Base-by-base conservation (phyloP, 2,888 invertebrate genomes). In the Drosophila pseudotalamancana region DNA sequence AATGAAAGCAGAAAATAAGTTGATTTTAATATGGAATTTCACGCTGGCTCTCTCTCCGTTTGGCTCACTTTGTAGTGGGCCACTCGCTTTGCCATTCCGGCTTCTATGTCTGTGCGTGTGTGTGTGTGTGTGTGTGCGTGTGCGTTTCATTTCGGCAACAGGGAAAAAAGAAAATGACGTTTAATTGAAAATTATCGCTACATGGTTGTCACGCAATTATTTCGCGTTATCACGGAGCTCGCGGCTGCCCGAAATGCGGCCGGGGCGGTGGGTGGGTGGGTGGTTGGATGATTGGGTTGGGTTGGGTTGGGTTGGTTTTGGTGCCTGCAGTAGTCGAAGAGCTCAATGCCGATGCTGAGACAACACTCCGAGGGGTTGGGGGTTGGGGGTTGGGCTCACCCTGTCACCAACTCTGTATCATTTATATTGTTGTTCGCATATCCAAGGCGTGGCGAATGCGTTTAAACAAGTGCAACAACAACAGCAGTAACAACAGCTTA, bases 201-300 rank as follows among this genome's bases (percentile, higher is more conserved):
- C 88, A 90, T 90, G 90, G 90, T 90, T 90, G 90, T 90, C 90
- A 90, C 89, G 90, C 90, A 90, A 90, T 90, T 89, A 88, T 85
- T 88, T 90, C 87, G 76, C 87, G 88, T 89, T 85, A 85, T 88
- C 84, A 87, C 87, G 83, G 60, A 69, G 32, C 68, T 62, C n/a
- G 53, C 57, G 35, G 61, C 35, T 6, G 60, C 14, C 32, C 23
- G 34, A 16, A 4, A 2, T 3, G 29, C 3, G 31, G 39, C 23
- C 2, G 35, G 40, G 29, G 48, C 12, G 16, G 31, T n/a, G 35
- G 39, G 21, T 39, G 42, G 39, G 48, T 32, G 27, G 23, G 23
- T 6, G 35, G 6, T 48, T n/a, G 29, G 16, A 4, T 23, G 21
- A 31, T 21, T 16, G 37, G 6, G 18, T 4, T 1, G 6, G 6